Conservation (phyloP, 2,888 invertebrate genomes). For the Syritta pipiens region DNA sequence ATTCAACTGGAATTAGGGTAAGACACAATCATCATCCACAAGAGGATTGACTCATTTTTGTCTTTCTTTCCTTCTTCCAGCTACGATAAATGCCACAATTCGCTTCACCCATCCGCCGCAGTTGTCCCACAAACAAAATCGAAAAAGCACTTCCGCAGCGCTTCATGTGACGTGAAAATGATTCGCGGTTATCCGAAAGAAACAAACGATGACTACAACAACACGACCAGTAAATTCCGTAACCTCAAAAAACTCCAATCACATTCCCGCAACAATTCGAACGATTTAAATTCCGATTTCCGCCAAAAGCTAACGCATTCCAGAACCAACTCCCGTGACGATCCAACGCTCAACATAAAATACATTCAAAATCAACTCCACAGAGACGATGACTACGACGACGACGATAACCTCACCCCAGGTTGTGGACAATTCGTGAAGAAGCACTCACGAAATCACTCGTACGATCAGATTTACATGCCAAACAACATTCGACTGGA, state of each 20-base stretch:
- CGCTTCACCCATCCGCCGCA: slow-evolving; percentile 69
- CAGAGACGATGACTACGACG: slow-evolving; percentile 75
- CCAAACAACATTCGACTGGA: slow-evolving; percentile 79
- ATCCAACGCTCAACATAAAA: slow-evolving; percentile 76
- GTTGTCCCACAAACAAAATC: slow-evolving; percentile 77
- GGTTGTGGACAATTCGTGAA: slow-evolving; percentile 78
- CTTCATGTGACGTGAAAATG: slow-evolving; percentile 79
- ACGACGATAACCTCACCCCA: slow-evolving; percentile 76
- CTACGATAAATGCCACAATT: slow-evolving; percentile 77
- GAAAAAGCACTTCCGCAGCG: slow-evolving; percentile 79
- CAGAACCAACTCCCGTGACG: slow-evolving; percentile 76
- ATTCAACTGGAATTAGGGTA: slow-evolving; percentile 83
- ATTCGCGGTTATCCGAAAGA: slow-evolving; percentile 78
- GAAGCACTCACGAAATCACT: slow-evolving; percentile 79
- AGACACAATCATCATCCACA: slow-evolving; percentile 27
- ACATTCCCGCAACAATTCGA: slow-evolving; percentile 79
- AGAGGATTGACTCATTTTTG: neutral
- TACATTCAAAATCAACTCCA: slow-evolving; percentile 78
- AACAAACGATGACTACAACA: slow-evolving; percentile 73
- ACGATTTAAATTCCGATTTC: slow-evolving; percentile 77
- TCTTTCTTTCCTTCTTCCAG: slow-evolving; percentile 68
- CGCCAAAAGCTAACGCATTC: slow-evolving; percentile 75
- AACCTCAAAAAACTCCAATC: slow-evolving; percentile 77
- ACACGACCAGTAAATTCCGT: slow-evolving; percentile 73
- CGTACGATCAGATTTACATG: slow-evolving; percentile 79